Conservation (phyloP, 2,797 vertebrate species). For the Lacerta agilis region DNA sequence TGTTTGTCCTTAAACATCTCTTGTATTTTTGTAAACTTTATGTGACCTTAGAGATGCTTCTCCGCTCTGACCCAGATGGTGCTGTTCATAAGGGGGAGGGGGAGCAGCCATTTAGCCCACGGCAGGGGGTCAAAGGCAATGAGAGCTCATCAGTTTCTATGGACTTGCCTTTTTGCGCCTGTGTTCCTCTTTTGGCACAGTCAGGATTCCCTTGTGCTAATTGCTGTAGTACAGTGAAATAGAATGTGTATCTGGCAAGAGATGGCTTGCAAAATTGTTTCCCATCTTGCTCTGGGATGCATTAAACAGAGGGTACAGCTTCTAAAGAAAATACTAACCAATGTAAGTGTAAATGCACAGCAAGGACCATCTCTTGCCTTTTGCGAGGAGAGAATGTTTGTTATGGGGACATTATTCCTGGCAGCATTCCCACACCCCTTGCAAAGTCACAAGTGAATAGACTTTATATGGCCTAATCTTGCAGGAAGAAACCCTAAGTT, state of each 20-base stretch:
- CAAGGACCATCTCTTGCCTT: constrained; percentile 58
- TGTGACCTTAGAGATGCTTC: constrained; percentile 74
- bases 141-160: constrained; percentile 66
- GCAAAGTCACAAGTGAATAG: constrained; percentile 44
- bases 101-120: constrained; percentile 73
- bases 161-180: constrained; percentile 64
- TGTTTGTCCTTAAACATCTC: constrained; percentile 57
- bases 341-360: constrained; percentile 64
- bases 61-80: constrained; percentile 73
- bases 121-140: constrained; percentile 69
- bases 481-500: not conserved
- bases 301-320: constrained; percentile 71
- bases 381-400: constrained; percentile 38
- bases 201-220: constrained; percentile 75
- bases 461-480: constrained; percentile 38
- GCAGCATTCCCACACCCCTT: constrained; percentile 26
- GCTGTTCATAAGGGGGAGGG: constrained; percentile 67
- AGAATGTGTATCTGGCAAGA: constrained; percentile 70
- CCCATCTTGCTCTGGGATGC: constrained; percentile 67
- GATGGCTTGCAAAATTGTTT: constrained; percentile 67
- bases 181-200: constrained; percentile 77
- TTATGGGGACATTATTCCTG: constrained; percentile 41
- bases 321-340: constrained; percentile 69
- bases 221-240: constrained; percentile 68
- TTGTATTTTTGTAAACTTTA: constrained; percentile 77